These are phyloP conservation scores for Poecilia latipinna DNA, from an alignment of 2,113 vertebrate species.

Conservation along the genomic window DNA sequence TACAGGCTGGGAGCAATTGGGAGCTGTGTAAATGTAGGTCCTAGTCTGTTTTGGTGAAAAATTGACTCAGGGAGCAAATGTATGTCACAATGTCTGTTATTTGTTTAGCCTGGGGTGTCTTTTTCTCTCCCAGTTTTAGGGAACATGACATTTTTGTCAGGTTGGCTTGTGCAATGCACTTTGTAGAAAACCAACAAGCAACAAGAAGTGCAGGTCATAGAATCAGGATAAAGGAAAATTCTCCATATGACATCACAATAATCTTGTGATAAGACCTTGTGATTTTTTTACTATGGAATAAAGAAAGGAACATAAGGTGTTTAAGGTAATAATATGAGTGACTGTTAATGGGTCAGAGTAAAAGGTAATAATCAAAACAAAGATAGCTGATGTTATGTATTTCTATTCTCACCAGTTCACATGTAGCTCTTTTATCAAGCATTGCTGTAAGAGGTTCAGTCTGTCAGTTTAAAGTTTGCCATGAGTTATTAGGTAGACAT, in stretches of 20 bases:
- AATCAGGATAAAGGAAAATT: conserved; percentile 10
- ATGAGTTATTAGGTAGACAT: background rate
- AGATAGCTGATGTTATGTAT: background rate
- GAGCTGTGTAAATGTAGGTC: background rate
- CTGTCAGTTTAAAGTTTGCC: background rate
- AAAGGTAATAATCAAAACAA: background rate
- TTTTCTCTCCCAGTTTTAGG: conserved; percentile 4
- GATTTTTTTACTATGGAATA: background rate
- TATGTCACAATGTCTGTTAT: conserved; percentile 34
- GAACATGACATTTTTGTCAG: conserved; percentile 3
- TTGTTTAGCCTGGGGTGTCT: conserved; percentile 45
- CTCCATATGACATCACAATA: conserved; percentile 14
- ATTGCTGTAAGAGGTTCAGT: background rate
- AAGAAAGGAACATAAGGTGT: background rate
- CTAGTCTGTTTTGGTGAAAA: conserved; percentile 32
- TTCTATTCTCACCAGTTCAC: background rate
- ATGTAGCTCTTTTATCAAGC: background rate
- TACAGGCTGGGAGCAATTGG: conserved; percentile 7
- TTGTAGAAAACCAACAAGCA: conserved; percentile 4
- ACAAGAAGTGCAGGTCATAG: conserved; percentile 9
- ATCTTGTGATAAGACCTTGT: conserved; percentile 26
- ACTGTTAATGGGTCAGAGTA: background rate
- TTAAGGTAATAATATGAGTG: background rate
- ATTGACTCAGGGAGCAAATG: conserved; percentile 37
- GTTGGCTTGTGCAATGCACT: conserved; percentile 1